Evolutionary conservation across 2,797 vertebrate species (phyloP).

Genomic region (Chromobotia macracanthus): DNA sequence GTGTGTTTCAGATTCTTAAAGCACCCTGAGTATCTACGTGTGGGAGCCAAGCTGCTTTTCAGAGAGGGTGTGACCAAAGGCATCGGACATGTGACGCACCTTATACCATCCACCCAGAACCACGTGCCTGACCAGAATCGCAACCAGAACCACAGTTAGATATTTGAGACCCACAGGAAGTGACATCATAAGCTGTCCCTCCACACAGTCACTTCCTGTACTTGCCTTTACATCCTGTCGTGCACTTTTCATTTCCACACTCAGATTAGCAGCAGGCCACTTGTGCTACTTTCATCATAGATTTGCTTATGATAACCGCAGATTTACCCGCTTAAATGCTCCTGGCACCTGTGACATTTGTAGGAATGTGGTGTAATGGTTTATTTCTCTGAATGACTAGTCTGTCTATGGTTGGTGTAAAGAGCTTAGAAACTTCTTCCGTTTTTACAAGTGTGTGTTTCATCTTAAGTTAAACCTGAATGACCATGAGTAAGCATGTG

Average conservation of each 20-base stretch:
- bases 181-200: not conserved
- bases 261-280: not conserved
- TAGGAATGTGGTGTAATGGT: not conserved
- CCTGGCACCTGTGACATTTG: conserved; percentile 11
- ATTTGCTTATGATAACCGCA: not conserved
- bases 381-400: too few species aligned
- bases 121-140: conserved; percentile 64
- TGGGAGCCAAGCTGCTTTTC: conserved; percentile 95
- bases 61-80: conserved; percentile 97
- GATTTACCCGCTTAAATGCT: conserved; percentile 8
- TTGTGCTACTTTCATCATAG: not conserved
- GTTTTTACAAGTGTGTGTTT: not conserved
- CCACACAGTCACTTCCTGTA: not conserved
- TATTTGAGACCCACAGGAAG: not conserved
- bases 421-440: not conserved
- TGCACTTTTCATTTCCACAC: conserved; percentile 11
- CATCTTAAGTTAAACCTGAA: conserved; percentile 44
- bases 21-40: conserved; percentile 94
- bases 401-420: not conserved
- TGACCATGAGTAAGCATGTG: conserved; percentile 35
- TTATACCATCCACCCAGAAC: conserved; percentile 82
- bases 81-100: conserved; percentile 91
- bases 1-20: conserved; percentile 96
- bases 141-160: conserved; percentile 55
- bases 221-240: conserved; percentile 13